A percentile compares a stretch with the other conserved stretches of the same genome.
phyloP scores from a whole-genome alignment of 1,140 invertebrate genomes.

The Drosophila melanica region DNA sequence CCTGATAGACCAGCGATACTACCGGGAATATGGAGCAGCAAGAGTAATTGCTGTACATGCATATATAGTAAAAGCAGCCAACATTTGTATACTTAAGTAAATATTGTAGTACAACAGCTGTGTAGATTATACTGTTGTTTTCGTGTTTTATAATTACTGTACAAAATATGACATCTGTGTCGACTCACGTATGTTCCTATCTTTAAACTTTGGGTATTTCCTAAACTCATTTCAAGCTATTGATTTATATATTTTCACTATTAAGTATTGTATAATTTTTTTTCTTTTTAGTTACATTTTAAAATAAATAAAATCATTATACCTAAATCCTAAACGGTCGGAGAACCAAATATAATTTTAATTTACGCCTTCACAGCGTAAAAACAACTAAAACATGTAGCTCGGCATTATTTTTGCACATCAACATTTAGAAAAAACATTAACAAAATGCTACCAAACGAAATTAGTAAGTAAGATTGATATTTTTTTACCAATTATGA shows the following conservation, averaged over 20 bases:
- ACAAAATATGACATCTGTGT: not conserved
- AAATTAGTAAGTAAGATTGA: too few relatives aligned
- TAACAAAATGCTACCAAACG: too few relatives aligned
- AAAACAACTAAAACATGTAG: too few relatives aligned
- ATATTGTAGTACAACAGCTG: slow-evolving; percentile 3
- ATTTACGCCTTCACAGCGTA: not conserved
- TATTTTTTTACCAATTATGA: too few relatives aligned
- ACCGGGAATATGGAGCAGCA: too few relatives aligned
- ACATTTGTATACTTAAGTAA: not conserved
- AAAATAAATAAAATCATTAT: not conserved
- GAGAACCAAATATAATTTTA: slow-evolving; percentile 8
- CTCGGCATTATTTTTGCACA: too few relatives aligned
- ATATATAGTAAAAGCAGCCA: not conserved
- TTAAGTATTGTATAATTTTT: too few relatives aligned
- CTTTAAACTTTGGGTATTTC: not conserved
- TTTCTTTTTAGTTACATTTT: too few relatives aligned
- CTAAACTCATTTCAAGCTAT: not conserved
- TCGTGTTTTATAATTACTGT: not conserved
- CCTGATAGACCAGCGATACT: not conserved
- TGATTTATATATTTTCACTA: not conserved
- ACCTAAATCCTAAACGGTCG: slow-evolving; percentile 3
- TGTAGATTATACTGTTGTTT: slow-evolving; percentile 4
- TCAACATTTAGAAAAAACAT: too few relatives aligned
- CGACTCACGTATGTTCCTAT: too few relatives aligned
- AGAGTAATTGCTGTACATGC: not conserved